Evolutionary conservation across 2,888 invertebrate species (phyloP).

Genomic region (Eupithecia abbreviata): DNA sequence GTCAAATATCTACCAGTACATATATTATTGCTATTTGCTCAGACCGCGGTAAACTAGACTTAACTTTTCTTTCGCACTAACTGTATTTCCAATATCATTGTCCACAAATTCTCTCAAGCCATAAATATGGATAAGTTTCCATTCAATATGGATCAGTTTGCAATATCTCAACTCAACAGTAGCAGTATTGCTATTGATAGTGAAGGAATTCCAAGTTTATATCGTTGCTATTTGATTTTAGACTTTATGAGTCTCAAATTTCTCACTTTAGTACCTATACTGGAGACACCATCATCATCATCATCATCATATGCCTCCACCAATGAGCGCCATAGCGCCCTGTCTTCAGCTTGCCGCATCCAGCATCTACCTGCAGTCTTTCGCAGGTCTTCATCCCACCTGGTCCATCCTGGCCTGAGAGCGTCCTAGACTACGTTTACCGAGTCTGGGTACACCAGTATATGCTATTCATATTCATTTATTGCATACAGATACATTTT

Average conservation of each 20-base stretch:
- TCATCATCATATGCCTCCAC: no score
- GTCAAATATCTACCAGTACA: background rate
- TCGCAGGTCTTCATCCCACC: no score
- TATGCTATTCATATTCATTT: no score
- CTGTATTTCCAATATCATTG: constrained; percentile 21
- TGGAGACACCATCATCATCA: background rate
- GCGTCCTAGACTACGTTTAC: no score
- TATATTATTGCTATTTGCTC: background rate
- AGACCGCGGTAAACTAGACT: background rate
- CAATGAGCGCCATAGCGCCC: no score
- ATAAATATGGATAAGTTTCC: constrained; percentile 29
- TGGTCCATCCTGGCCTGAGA: no score
- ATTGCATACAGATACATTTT: no score
- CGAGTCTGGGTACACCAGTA: no score
- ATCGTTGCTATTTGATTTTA: constrained; percentile 7
- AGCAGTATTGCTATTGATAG: constrained; percentile 25
- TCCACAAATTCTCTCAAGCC: constrained; percentile 16
- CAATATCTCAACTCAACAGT: constrained; percentile 28
- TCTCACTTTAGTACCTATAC: background rate
- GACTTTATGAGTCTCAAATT: background rate
- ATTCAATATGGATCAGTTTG: constrained; percentile 23
- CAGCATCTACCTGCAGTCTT: no score
- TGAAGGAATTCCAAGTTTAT: constrained; percentile 20
- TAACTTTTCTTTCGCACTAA: background rate
- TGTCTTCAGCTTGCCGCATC: no score